Evolutionary conservation across 1,140 invertebrate genomes (phyloP).

Genomic region (Paracyclopina nana): DNA sequence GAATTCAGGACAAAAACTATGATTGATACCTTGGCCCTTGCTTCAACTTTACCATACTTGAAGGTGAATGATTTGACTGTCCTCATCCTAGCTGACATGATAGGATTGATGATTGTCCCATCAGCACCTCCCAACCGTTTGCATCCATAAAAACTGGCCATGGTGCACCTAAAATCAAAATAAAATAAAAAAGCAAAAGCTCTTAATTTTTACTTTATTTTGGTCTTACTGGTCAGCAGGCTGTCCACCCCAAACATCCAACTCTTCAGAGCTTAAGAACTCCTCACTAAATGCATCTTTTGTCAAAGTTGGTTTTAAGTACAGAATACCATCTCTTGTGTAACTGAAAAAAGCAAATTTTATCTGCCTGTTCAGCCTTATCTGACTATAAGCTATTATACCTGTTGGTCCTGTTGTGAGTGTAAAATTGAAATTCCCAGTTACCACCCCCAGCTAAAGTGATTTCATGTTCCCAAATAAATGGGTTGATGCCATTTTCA

Average conservation of each 20-base stretch:
- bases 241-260: conserved; percentile 33
- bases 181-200: too few species aligned
- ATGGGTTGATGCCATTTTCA: conserved; percentile 33
- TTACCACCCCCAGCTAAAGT: conserved; percentile 45
- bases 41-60: conserved; percentile 48
- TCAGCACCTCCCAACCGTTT: conserved; percentile 22
- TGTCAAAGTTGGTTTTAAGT: conserved; percentile 37
- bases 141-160: conserved; percentile 19
- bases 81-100: conserved; percentile 42
- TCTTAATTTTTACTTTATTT: too few species aligned
- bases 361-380: conserved; percentile 20
- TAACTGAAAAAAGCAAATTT: conserved; percentile 35
- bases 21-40: too few species aligned
- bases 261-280: conserved; percentile 32
- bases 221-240: conserved; percentile 18
- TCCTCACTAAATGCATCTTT: conserved; percentile 32
- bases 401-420: too few species aligned
- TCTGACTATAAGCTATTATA: too few species aligned
- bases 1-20: too few species aligned
- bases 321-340: conserved; percentile 28
- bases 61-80: conserved; percentile 43
- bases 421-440: conserved; percentile 49
- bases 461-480: conserved; percentile 43
- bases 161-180: too few species aligned
- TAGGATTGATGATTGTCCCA: conserved; percentile 30